Evolutionary conservation across 2,113 vertebrate species (phyloP), one percentile per base, ranked within the genome.

Genomic region (Hypanus sabinus): DNA sequence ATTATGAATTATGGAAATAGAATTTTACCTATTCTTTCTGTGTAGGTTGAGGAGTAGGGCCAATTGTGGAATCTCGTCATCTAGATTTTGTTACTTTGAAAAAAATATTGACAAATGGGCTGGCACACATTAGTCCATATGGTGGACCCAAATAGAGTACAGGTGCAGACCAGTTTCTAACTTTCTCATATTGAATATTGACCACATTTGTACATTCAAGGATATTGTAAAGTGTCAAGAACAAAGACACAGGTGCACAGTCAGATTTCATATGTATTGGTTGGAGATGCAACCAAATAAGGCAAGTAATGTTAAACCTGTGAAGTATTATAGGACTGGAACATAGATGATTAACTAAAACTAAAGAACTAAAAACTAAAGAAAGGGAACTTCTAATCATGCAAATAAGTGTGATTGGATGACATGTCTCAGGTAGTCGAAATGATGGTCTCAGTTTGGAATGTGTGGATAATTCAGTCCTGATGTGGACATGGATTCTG

Each of bases 391-490:
- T 46, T 71, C 36, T 71, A 46, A 93, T 71, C 68, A 93, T 71
- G 90, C 90, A 71, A 73, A 93, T 71, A 33, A 93, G 33, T 36
- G 22, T 11, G 68, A 46, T 30, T 65, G 62, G 14, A 90, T n/a
- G n/a, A 20, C 60, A 65, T 62, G 38, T 90, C 6, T 90, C 85
- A 90, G 60, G 85, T 90, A 90, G 65, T 90, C 85, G 14, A 65
- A 90, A 90, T 90, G 85, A 90, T 90, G 85, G 60, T 65, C 60
- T 90, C 62, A 0, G 85, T 65, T 46, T 93, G 65, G 90, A 93
- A 93, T 73, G 68, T 73, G 68, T 73, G 90, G 90, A 93, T 90
- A 93, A 93, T 93, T 93, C 68, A 38, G 20, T 93, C 90, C 90
- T 93, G 90, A 73, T 93, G 90, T 93, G 30, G 68, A 27, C 68